Evolutionary conservation across 2,113 vertebrate genomes (phyloP).

Genomic region (Seriola dumerili): DNA sequence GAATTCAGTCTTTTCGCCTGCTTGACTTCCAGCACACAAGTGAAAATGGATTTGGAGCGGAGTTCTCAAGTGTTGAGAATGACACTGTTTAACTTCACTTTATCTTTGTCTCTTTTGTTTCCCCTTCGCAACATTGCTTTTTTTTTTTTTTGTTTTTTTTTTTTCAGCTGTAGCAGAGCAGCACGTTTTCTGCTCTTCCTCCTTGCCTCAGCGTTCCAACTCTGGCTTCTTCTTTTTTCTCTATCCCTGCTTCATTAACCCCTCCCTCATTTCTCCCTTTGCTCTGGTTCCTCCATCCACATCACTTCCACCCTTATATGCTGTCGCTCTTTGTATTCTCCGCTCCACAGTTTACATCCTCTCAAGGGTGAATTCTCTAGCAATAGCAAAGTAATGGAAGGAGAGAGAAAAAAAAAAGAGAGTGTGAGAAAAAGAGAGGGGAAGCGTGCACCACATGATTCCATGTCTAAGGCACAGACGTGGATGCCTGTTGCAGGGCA

Average conservation of each 20-base stretch:
- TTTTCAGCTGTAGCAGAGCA: background rate
- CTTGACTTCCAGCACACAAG: slow-evolving; percentile 19
- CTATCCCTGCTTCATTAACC: slow-evolving; percentile 43
- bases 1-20: slow-evolving; percentile 26
- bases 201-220: slow-evolving; percentile 6
- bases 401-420: background rate
- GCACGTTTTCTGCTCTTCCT: slow-evolving; percentile 27
- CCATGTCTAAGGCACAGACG: slow-evolving; percentile 42
- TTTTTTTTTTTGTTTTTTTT: slow-evolving; percentile 8
- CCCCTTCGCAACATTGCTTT: background rate
- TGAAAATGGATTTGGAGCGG: slow-evolving; percentile 24
- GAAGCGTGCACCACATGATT: slow-evolving; percentile 25
- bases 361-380: slow-evolving; percentile 64
- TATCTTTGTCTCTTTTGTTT: slow-evolving; percentile 24
- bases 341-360: slow-evolving; percentile 53
- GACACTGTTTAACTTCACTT: slow-evolving; percentile 40
- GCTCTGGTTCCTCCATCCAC: slow-evolving; percentile 33
- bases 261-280: slow-evolving; percentile 37
- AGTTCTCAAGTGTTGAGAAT: slow-evolving; percentile 9
- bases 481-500: slow-evolving; percentile 65
- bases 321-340: slow-evolving; percentile 37
- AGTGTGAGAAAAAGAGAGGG: background rate
- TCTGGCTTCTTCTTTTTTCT: slow-evolving; percentile 4
- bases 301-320: slow-evolving; percentile 21
- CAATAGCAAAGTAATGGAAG: slow-evolving; percentile 63